Evolutionary conservation across 2,888 invertebrate species (phyloP), one percentile per base, ranked within the genome.

Genomic region (Drymonia ruficornis): DNA sequence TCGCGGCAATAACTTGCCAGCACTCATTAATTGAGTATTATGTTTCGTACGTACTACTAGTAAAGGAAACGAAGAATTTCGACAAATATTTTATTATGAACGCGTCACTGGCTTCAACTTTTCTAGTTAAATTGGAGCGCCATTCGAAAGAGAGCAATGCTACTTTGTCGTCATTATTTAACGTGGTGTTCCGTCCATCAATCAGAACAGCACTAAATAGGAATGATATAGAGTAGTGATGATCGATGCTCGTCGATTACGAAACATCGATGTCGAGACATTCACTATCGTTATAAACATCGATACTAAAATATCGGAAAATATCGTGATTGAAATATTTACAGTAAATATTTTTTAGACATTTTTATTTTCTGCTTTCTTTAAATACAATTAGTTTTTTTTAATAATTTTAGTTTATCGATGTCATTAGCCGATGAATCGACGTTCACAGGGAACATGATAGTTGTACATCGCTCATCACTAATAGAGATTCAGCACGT

Each of bases 401-500:
- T 34, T 47, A 12, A 34, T 2, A 31, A 31, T 13, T 46, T 29
- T 29, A 29, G 8, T 15, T 47, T 45, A 28, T 9, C 47, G 47
- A 31, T 47, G 47, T 34, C 13, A 46, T 44, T 23, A 44, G 44
- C 23, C 45, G n/a, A 45, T 28, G 16, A 40, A 40, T 45, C 28
- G 28, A 45, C 45, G 45, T 23, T 45, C 6, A 28, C 45, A 28
- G 15, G 43, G 28, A 28, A 28, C 45, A 28, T 8, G 18, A 2
- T 19, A 43, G 28, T 11, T 23, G 45, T 28, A 18, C 47, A 47
- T 47, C 47, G 34, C 47, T 47, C 47, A 47, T 34, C 34, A 52
- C 34, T 49, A 36, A 38, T 53, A 85, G 89, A 87, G 89, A 86
- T 86, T 87, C 84, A 73, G 81, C 80, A 74, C 80, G 81, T 77